These are phyloP conservation scores for Sinocyclocheilus grahami DNA, from an alignment of 2,113 vertebrate genomes.

Conservation along the genomic window DNA sequence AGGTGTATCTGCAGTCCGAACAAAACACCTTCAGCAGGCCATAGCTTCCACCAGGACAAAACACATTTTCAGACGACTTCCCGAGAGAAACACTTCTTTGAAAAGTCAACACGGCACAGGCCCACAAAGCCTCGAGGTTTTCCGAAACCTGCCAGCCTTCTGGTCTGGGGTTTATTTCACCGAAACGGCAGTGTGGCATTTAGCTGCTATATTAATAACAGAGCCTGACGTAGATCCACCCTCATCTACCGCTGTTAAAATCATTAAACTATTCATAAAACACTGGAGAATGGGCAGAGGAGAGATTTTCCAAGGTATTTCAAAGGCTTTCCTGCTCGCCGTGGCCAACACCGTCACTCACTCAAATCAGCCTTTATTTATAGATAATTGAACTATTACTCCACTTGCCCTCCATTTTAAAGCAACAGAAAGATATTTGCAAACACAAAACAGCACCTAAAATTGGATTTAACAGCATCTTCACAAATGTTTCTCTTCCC, in stretches of 20 bases:
- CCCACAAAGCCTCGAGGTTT: slow-evolving; percentile 59
- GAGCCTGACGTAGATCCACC: background rate
- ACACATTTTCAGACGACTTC: background rate
- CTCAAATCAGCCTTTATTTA: slow-evolving; percentile 12
- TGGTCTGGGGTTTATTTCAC: background rate
- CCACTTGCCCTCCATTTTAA: slow-evolving; percentile 4
- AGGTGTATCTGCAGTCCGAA: background rate
- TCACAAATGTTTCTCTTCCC: slow-evolving; percentile 14
- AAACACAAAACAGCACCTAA: background rate
- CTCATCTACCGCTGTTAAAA: slow-evolving; percentile 26
- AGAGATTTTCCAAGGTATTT: slow-evolving; percentile 17
- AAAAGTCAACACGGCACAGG: slow-evolving; percentile 51
- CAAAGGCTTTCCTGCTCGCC: slow-evolving; percentile 23
- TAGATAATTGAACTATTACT: background rate
- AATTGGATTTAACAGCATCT: slow-evolving; percentile 5
- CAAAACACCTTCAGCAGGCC: background rate
- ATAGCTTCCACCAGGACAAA: background rate
- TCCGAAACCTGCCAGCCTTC: slow-evolving; percentile 42
- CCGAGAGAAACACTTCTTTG: slow-evolving; percentile 8
- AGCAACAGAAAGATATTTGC: background rate
- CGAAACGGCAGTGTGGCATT: background rate
- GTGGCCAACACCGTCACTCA: background rate
- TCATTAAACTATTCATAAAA: slow-evolving; percentile 31
- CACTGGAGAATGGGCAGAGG: background rate
- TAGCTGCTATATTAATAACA: slow-evolving; percentile 16